Conservation (phyloP, 2,888 invertebrate genomes). For the Pterobdella sp. region DNA sequence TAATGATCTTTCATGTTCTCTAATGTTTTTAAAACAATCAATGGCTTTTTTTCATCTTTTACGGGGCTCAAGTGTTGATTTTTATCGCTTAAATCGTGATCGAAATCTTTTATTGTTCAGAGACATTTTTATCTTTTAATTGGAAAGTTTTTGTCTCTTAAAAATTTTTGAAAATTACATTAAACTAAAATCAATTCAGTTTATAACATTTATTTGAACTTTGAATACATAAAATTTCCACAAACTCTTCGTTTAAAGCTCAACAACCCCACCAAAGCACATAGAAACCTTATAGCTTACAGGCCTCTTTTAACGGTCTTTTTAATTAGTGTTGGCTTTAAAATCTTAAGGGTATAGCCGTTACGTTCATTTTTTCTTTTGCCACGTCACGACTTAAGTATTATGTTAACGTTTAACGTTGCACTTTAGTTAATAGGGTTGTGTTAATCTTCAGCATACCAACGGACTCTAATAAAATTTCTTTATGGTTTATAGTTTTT, state of each 20-base stretch:
- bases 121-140: not conserved
- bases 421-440: too few species aligned
- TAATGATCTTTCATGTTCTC: not conserved
- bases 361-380: not conserved
- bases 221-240: not conserved
- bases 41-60: not conserved
- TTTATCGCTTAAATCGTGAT: too few species aligned
- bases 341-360: not conserved
- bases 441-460: too few species aligned
- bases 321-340: not conserved
- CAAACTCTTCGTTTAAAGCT: not conserved
- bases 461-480: too few species aligned
- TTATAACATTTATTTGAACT: not conserved
- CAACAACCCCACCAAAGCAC: too few species aligned
- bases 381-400: slow-evolving; percentile 7
- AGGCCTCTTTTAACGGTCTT: not conserved
- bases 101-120: not conserved
- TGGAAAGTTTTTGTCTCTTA: too few species aligned
- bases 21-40: not conserved
- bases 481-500: too few species aligned
- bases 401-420: not conserved
- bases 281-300: not conserved
- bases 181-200: too few species aligned
- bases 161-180: too few species aligned
- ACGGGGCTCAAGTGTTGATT: too few species aligned